Percentiles rank a stretch among this genome's conserved stretches.
Conservation (phyloP, 2,888 invertebrate species). For the Drosophila leonis region DNA sequence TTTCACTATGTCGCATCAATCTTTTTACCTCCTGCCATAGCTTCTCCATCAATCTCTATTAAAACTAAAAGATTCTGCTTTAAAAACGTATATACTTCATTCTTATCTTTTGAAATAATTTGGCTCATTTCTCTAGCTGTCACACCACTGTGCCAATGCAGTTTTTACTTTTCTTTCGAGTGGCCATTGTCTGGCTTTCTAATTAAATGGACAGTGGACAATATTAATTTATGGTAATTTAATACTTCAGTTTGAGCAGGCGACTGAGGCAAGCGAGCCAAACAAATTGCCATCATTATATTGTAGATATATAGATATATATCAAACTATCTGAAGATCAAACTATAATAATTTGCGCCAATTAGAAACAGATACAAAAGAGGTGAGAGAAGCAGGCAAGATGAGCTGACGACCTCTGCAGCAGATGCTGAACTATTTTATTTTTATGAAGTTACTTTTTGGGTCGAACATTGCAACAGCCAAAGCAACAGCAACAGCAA, state of each 20-base stretch:
- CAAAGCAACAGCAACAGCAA: constrained; percentile 8
- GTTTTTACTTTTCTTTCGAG: constrained; percentile 10
- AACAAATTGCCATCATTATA: constrained; percentile 65
- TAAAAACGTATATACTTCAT: background rate
- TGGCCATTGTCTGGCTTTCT: constrained; percentile 58
- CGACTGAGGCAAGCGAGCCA: constrained; percentile 22
- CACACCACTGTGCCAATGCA: constrained; percentile 28
- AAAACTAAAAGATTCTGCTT: background rate
- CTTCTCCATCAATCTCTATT: background rate
- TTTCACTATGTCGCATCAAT: background rate
- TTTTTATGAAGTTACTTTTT: constrained; percentile 45
- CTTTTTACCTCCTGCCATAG: background rate
- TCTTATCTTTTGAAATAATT: constrained; percentile 1
- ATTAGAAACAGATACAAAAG: constrained; percentile 64
- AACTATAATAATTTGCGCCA: constrained; percentile 71
- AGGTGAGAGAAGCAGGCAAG: constrained; percentile 18
- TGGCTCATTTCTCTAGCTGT: background rate
- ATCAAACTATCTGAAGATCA: constrained; percentile 59
- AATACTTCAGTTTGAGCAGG: constrained; percentile 50
- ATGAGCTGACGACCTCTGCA: constrained; percentile 27
- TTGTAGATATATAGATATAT: constrained; percentile 6
- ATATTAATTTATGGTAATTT: constrained; percentile 76
- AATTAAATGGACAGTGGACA: constrained; percentile 65
- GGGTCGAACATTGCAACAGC: constrained; percentile 52
- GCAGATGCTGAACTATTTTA: constrained; percentile 28